Percentiles rank a stretch among this genome's conserved stretches.
Conservation (phyloP, 2,113 vertebrate species). For the Erpornis zantholeuca region DNA sequence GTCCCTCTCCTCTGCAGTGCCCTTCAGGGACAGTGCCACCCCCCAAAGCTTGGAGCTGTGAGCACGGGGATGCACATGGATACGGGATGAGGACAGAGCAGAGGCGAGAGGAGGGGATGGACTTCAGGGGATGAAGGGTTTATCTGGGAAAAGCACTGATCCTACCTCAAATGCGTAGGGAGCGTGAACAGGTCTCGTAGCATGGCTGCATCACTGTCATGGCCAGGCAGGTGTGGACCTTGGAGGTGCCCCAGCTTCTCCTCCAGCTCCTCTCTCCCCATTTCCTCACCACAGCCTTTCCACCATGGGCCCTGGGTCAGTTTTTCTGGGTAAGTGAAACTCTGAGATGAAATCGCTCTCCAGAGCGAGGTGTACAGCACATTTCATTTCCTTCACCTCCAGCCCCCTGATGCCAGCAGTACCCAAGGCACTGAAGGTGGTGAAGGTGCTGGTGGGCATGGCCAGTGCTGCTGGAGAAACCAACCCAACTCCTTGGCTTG, state of each 20-base stretch:
- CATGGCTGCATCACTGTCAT: accelerated
- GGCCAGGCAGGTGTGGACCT: background rate
- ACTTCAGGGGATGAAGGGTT: background rate
- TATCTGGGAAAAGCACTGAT: background rate
- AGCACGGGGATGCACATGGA: background rate
- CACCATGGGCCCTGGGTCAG: accelerated
- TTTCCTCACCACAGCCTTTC: background rate
- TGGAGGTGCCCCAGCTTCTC: background rate
- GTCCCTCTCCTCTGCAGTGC: background rate
- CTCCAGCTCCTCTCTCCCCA: background rate
- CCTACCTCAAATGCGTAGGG: background rate
- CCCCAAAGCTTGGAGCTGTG: background rate
- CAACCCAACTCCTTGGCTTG: background rate
- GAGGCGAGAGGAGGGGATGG: background rate
- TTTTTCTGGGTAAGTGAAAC: background rate
- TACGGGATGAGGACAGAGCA: background rate
- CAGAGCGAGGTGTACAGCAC: background rate
- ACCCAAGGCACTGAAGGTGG: background rate
- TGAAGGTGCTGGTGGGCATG: background rate
- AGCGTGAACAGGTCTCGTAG: background rate
- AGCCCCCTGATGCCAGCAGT: background rate
- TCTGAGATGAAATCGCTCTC: background rate
- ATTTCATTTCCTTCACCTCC: background rate
- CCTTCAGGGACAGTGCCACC: background rate
- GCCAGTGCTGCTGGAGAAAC: background rate